These are phyloP conservation scores for Peribatodes rhomboidaria DNA, from an alignment of 2,888 invertebrate species.

Conservation along the genomic window DNA sequence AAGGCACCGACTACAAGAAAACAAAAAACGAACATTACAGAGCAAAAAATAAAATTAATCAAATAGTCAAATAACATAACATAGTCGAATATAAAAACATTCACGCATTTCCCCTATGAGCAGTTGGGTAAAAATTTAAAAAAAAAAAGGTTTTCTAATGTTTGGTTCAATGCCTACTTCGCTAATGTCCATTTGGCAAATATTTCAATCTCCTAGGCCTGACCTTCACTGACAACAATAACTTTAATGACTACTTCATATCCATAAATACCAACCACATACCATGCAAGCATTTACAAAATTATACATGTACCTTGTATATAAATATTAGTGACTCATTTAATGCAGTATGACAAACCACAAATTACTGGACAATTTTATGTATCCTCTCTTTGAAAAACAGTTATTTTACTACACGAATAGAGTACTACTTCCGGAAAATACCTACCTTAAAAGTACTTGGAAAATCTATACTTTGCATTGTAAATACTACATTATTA, in stretches of 20 bases:
- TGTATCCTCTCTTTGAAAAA: conserved; percentile 20
- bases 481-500: conserved; percentile 45
- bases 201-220: no score
- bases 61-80: no score
- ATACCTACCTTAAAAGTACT: conserved; percentile 27
- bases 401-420: conserved; percentile 46
- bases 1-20: no score
- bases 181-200: no score
- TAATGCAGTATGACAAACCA: conserved; percentile 13
- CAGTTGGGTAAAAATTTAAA: no score
- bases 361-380: conserved; percentile 5
- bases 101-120: no score
- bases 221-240: background rate
- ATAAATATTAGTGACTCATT: background rate
- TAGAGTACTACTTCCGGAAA: conserved; percentile 58
- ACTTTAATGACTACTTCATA: background rate
- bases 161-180: no score
- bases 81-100: no score
- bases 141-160: no score
- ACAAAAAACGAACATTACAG: no score
- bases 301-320: no score
- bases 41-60: no score
- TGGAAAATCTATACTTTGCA: conserved; percentile 34
- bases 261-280: background rate
- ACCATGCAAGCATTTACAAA: background rate